These are phyloP conservation scores for Shargacucullia verbasci DNA, from an alignment of 2,888 invertebrate genomes.

Conservation along the genomic window DNA sequence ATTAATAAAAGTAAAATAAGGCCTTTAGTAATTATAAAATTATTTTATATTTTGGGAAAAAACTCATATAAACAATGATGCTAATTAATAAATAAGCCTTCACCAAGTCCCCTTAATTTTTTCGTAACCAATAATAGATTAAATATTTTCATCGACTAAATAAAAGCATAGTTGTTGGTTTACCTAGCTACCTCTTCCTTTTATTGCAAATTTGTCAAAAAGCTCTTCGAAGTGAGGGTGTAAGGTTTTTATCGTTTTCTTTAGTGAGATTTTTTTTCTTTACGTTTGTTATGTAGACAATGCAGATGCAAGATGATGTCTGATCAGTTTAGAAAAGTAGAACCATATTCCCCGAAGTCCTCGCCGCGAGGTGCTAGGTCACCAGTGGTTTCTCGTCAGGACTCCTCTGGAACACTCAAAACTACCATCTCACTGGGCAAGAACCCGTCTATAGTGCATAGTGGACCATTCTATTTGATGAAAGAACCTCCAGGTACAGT, in stretches of 20 bases:
- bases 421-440: conserved; percentile 99
- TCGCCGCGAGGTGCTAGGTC: conserved; percentile 98
- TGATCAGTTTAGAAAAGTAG: conserved; percentile 97
- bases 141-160: conserved; percentile 36
- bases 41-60: too few relatives aligned
- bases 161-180: conserved; percentile 10
- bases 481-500: conserved; percentile 96
- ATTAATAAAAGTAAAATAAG: too few relatives aligned
- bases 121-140: not conserved
- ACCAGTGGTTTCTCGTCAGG: conserved; percentile 98
- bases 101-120: too few relatives aligned
- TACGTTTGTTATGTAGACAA: conserved; percentile 81
- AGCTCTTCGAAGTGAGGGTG: conserved; percentile 62
- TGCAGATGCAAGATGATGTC: conserved; percentile 95
- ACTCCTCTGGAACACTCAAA: conserved; percentile 98
- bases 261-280: conserved; percentile 76
- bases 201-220: conserved; percentile 73
- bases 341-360: conserved; percentile 98
- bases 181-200: conserved; percentile 16
- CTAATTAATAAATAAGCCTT: too few relatives aligned
- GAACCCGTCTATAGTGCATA: conserved; percentile 98
- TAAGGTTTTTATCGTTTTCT: conserved; percentile 80
- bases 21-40: too few relatives aligned
- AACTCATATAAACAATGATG: too few relatives aligned
- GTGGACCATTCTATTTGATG: conserved; percentile 99